A percentile compares a stretch with the other conserved stretches of the same genome.
Evolutionary conservation across 2,113 vertebrate species (phyloP).

Genomic region (Typhlomys cinereus): DNA sequence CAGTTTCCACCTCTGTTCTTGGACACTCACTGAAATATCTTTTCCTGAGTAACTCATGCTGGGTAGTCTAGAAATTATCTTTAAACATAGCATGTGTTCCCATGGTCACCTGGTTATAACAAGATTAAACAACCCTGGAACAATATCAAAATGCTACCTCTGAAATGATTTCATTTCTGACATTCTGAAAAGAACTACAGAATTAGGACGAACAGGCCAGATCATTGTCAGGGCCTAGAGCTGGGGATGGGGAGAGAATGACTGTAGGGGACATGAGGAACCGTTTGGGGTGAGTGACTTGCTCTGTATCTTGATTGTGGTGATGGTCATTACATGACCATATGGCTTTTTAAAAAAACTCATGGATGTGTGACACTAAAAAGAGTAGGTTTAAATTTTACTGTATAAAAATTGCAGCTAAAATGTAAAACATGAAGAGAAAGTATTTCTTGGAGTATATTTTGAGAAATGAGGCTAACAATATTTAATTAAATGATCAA

Average conservation of each 20-base stretch:
- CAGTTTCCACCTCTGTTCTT: background rate
- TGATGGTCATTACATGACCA: too few species aligned
- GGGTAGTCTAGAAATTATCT: background rate
- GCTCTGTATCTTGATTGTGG: too few species aligned
- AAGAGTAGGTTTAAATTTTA: background rate
- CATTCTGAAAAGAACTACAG: too few species aligned
- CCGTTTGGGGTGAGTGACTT: too few species aligned
- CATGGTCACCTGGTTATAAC: slow-evolving; percentile 5
- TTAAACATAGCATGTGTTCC: background rate
- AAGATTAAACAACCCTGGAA: slow-evolving; percentile 24
- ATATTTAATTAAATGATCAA: background rate
- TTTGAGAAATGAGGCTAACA: slow-evolving; percentile 49
- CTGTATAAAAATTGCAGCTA: slow-evolving; percentile 5
- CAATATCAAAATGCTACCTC: background rate
- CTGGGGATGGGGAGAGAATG: too few species aligned
- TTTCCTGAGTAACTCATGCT: background rate
- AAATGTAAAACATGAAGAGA: background rate
- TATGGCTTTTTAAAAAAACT: too few species aligned
- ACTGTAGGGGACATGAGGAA: too few species aligned
- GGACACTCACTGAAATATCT: background rate
- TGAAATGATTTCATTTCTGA: too few species aligned
- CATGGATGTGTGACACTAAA: too few species aligned
- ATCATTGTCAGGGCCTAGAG: too few species aligned
- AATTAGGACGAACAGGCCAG: too few species aligned
- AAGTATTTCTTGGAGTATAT: slow-evolving; percentile 29